Evolutionary conservation across 2,888 invertebrate species (phyloP).

Genomic region (Pachydiplax longipennis): DNA sequence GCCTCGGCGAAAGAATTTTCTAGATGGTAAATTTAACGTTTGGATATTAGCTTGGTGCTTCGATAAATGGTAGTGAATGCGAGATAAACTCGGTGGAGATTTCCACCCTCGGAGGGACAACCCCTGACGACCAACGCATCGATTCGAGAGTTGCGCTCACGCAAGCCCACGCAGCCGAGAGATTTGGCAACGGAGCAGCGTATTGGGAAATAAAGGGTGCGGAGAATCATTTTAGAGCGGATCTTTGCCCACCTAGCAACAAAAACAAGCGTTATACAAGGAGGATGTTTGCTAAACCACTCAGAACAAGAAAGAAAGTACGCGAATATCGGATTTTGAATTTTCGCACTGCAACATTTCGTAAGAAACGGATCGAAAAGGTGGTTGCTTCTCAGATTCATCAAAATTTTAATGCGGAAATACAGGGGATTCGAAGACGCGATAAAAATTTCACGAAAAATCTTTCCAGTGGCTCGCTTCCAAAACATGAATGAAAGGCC

Average conservation of each 20-base stretch:
- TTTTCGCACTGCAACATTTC: background rate
- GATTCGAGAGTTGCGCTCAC: background rate
- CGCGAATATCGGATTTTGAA: no score
- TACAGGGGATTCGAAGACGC: background rate
- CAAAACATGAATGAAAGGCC: background rate
- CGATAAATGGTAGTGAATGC: background rate
- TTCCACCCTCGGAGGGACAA: background rate
- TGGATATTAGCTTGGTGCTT: no score
- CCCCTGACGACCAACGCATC: background rate
- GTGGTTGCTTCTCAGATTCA: background rate
- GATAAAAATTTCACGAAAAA: background rate
- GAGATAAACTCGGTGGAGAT: background rate
- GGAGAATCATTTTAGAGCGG: background rate
- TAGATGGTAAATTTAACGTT: no score
- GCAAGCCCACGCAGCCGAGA: background rate
- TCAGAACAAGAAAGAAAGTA: no score
- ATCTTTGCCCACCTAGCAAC: background rate
- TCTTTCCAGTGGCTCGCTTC: background rate
- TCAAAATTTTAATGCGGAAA: background rate
- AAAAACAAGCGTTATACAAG: background rate
- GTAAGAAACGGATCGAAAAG: background rate
- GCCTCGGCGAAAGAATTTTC: no score
- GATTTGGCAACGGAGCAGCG: background rate
- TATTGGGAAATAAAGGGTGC: background rate
- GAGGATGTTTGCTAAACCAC: no score